Evolutionary conservation across 2,888 invertebrate species (phyloP), one percentile per base, ranked within the genome.

Genomic region (Aquatica leii): DNA sequence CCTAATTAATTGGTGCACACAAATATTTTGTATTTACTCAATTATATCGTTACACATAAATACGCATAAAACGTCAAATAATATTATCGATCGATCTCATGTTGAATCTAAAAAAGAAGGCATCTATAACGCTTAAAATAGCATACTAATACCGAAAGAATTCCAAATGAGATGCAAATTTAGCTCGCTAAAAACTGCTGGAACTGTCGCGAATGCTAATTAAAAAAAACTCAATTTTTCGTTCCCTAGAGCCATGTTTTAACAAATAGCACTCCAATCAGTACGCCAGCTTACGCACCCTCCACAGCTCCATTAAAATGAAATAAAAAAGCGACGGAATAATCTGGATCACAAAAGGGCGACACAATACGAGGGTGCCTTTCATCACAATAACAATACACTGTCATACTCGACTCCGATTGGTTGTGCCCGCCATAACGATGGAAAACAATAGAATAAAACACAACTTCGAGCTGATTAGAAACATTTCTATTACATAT

Each of bases 311-410:
- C 76, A 75, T 76, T 77, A 76, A 75, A 74, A 71, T 68, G 73
- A 74, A 74, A 73, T 74, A 73, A 76, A 77, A 76, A 74, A 73
- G 70, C 75, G 70, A 69, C 71, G 60, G 74, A 75, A 76, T 77
- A 77, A 77, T 77, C 76, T 74, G 74, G 73, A 70, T 74, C 70
- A 74, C 76, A 75, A 75, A 72, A 72, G 73, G 72, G 69, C 56
- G 66, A 71, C 67, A 76, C 72, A 75, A 73, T 73, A 69, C 71
- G 71, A 73, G 74, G 73, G 71, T 67, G 69, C 74, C 69, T 75
- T 76, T 76, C 76, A 76, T 75, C 68, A 68, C 70, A 70, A 74
- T 74, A 75, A 76, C 76, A 77, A 77, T 76, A 76, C 75, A 73
- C 54, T 64, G 69, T 68, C 71, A 69, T 64, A 71, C 74, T 68